A percentile compares a stretch with the other conserved stretches of the same genome.
These are phyloP conservation scores for Formica aserva DNA, from an alignment of 2,888 invertebrate species.

Conservation along the genomic window DNA sequence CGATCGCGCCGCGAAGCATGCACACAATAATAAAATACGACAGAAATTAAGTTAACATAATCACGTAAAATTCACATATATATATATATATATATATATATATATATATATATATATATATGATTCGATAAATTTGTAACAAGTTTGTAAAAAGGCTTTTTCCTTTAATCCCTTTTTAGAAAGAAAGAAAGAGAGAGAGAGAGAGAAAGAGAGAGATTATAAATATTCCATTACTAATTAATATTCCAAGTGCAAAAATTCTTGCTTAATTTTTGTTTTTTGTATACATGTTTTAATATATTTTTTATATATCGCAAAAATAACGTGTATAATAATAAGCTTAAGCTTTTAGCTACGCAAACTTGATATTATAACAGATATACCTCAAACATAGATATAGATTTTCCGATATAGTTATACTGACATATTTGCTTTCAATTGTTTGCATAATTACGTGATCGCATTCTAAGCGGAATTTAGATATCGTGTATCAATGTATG, in stretches of 20 bases:
- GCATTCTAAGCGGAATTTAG: not conserved
- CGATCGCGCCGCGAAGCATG: not conserved
- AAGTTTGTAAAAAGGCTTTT: not conserved
- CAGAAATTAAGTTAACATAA: constrained; percentile 8
- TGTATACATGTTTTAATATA: not conserved
- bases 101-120: not conserved
- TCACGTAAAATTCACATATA: not conserved
- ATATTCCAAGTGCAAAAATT: not conserved
- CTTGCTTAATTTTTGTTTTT: not conserved
- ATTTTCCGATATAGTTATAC: not conserved
- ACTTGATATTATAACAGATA: not conserved
- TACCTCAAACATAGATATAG: not conserved
- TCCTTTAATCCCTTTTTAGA: not conserved
- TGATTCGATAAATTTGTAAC: not conserved
- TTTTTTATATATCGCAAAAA: not conserved
- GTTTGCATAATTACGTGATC: not conserved
- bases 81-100: not conserved
- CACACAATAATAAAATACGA: not conserved
- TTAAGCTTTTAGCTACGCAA: not conserved
- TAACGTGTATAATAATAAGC: not conserved
- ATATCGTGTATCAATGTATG: not conserved
- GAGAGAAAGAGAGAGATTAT: not conserved
- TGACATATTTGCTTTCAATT: not conserved
- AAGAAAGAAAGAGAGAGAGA: not conserved
- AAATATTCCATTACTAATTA: not conserved